phyloP scores from a whole-genome alignment of 2,113 vertebrate genomes.

The Hippocampus comes region DNA sequence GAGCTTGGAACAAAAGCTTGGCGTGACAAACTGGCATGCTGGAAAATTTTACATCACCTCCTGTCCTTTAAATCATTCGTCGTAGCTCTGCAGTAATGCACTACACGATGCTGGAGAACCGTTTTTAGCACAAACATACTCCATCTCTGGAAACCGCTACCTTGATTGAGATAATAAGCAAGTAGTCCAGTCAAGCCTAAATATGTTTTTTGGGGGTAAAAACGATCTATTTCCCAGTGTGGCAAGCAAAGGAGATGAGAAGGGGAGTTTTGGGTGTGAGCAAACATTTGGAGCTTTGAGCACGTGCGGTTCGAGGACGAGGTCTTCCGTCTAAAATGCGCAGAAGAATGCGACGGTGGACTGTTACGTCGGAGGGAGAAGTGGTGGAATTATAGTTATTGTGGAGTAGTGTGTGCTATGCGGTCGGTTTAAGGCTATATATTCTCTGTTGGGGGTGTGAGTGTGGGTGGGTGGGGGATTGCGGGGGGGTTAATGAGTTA shows the following conservation, averaged over 20 bases:
- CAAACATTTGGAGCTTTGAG: background rate
- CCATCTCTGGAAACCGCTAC: no score
- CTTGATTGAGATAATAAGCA: no score
- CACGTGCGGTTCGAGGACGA: background rate
- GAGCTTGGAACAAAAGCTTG: background rate
- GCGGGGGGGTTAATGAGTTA: slow-evolving; percentile 41
- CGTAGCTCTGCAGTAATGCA: background rate
- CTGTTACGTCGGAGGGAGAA: background rate
- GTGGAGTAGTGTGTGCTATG: background rate
- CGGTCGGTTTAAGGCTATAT: slow-evolving; percentile 18
- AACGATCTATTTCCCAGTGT: background rate
- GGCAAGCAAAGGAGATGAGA: background rate
- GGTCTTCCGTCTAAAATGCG: background rate
- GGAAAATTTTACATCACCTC: background rate
- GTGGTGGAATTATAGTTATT: background rate
- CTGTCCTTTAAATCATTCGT: background rate
- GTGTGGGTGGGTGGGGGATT: background rate
- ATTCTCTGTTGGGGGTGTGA: slow-evolving; percentile 4
- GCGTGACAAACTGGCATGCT: background rate
- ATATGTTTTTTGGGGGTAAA: background rate
- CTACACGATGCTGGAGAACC: background rate
- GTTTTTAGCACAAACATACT: no score
- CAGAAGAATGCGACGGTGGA: background rate
- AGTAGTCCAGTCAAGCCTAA: background rate
- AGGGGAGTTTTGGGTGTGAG: background rate